Evolutionary conservation across 2,113 vertebrate genomes (phyloP), one percentile per base, ranked within the genome.

Genomic region (Triplophysa rosa): DNA sequence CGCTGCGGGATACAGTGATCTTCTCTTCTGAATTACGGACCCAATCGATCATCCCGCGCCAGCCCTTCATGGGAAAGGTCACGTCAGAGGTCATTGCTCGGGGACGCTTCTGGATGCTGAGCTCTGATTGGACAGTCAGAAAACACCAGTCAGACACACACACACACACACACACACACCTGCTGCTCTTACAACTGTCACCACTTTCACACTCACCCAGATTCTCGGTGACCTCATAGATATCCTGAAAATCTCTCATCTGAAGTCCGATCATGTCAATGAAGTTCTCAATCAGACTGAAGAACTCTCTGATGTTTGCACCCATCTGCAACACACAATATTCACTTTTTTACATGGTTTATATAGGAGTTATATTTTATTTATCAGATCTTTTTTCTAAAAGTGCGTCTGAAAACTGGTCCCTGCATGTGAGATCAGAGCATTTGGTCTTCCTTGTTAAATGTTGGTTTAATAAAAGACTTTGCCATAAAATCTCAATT

Each of bases 211-310:
- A 83, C 96, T 95, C 92, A 99, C 98, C 97, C 89, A 99, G 92
- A 80, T 99, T 99, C 87, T 99, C 96, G 0, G 97, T 98, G 90
- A 97, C 95, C 93, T 99, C 97, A 81, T 99, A 99, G 49, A 97
- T 95, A 26, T 98, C 96, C 87, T 95, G 94, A 84, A 99, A 94
- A 88, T 96, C 96, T 82, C 97, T 98, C 97, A 99, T 96, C 83
- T 97, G 95, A 69, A 93, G 94, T 19, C 96, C 95, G 0, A 99
- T 95, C 91, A 98, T 95, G 65, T 95, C 95, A 68, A 99, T 95
- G 63, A 97, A 98, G 86, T 98, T 94, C 83, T 99, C 98, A 10
- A 99, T 89, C 0, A 98, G 91, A 83, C 89, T 91, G 87, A 99
- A 95, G 72, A 99, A 92, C 80, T 96, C 95, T 86, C 93, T 98